Conservation (phyloP, 2,888 invertebrate genomes). For the Drosophila phalerata region DNA sequence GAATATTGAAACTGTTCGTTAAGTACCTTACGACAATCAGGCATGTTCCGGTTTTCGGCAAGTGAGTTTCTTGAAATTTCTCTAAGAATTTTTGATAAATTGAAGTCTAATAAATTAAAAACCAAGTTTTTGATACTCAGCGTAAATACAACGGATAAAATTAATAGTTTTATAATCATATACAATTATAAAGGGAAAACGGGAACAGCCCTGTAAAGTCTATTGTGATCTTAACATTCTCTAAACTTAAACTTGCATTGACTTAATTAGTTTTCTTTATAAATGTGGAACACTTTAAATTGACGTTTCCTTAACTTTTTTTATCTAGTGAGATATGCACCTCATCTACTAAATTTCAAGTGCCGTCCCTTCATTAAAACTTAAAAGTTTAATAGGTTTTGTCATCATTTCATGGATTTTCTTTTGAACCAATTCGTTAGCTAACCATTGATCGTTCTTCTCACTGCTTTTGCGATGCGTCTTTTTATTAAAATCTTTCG, state of each 20-base stretch:
- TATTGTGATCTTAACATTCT: neutral
- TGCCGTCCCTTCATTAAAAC: neutral
- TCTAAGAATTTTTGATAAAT: no score
- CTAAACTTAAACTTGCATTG: neutral
- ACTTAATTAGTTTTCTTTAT: neutral
- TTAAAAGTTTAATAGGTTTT: conserved; percentile 54
- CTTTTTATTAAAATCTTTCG: neutral
- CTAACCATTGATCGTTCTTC: conserved; percentile 18
- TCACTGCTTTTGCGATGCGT: neutral
- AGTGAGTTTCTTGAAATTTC: no score
- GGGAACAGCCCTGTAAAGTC: neutral
- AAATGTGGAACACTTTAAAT: neutral
- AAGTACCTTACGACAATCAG: neutral
- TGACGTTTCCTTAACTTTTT: no score
- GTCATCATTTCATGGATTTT: conserved; percentile 58
- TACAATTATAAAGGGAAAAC: no score
- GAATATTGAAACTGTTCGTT: conserved; percentile 1
- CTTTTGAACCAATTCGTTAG: conserved; percentile 28
- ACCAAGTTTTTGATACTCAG: no score
- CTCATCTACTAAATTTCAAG: neutral
- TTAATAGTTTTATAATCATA: no score
- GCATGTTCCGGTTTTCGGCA: no score
- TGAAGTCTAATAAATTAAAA: no score
- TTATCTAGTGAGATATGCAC: no score
- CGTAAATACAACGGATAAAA: no score